Conservation (phyloP, 2,113 vertebrate species). For the Sylvilagus bachmani region DNA sequence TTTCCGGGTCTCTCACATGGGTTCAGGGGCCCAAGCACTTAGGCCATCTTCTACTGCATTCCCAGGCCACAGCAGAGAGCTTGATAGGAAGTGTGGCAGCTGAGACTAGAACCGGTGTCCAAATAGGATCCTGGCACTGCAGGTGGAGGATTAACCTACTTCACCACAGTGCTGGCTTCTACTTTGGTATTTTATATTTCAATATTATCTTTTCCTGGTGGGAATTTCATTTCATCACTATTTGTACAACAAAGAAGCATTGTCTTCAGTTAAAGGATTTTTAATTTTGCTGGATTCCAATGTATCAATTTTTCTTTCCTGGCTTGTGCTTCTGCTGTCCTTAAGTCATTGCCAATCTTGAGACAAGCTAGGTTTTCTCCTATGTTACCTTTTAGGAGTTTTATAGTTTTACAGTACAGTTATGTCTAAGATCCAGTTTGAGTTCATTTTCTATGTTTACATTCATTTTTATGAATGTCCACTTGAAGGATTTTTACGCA, state of each 20-base stretch:
- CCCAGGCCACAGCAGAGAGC: too few relatives aligned
- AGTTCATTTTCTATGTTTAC: background rate
- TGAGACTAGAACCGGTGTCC: too few relatives aligned
- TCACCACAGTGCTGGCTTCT: too few relatives aligned
- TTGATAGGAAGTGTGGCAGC: too few relatives aligned
- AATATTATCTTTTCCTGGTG: background rate
- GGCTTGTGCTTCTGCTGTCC: background rate
- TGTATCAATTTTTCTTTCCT: background rate
- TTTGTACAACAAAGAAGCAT: too few relatives aligned
- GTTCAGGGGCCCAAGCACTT: too few relatives aligned
- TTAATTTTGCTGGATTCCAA: conserved; percentile 6
- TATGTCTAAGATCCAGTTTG: background rate
- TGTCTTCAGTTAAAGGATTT: background rate
- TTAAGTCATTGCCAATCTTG: background rate
- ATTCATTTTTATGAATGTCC: background rate
- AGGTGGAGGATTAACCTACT: too few relatives aligned
- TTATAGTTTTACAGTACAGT: background rate
- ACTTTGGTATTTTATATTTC: background rate
- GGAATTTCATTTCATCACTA: background rate
- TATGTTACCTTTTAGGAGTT: background rate
- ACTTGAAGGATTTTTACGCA: conserved; percentile 35
- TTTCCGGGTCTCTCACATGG: too few relatives aligned
- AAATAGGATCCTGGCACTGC: too few relatives aligned
- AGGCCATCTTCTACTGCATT: too few relatives aligned
- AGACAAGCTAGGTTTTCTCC: background rate